Base-by-base conservation (phyloP, 2,797 vertebrate genomes). In the Austrolebias charrua region DNA sequence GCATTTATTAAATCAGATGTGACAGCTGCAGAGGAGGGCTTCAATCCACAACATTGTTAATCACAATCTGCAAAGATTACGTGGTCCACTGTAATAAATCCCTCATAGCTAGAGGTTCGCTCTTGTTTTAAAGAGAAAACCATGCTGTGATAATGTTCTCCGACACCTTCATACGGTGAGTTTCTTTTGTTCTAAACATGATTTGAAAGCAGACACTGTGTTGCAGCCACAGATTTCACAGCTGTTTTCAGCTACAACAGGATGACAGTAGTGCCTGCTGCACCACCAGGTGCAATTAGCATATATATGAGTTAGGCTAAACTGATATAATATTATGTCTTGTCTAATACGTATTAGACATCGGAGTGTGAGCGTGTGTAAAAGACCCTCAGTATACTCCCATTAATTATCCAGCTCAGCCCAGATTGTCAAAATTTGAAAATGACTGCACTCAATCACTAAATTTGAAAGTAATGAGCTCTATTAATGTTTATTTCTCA, bases 391-490 rank as follows among this genome's bases (percentile, higher is more conserved):
- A 10, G 4, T n/a, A n/a, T 15, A 16, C 61, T 71, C 54, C 33
- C 40, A 71, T 79, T 65, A 66, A 80, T 84, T 73, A 72, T 16
- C 63, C 66, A 40, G 31, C 49, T 59, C 2, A 38, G 13, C 29
- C n/a, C 40, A 8, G 24, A 64, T 28, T 66, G 60, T 65, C 65
- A 61, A 54, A 18, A 73, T 60, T 35, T 62, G n/a, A 71, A 74
- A 77, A 85, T 66, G 63, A 40, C 66, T 6, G 0, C n/a, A 43
- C 28, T 86, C 69, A 19, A 72, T 83, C 76, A 78, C 54, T 50
- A 60, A 50, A 78, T 73, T 58, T 76, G 71, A 75, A 78, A 61
- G 13, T 81, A 84, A 85, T 80, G 76, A 72, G n/a, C 0, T 35
- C 49, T 66, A 85, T 84, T 73, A 80, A 84, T 84, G 72, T 63